Conservation (phyloP, 2,888 invertebrate species). For the Apoderus coryli region DNA sequence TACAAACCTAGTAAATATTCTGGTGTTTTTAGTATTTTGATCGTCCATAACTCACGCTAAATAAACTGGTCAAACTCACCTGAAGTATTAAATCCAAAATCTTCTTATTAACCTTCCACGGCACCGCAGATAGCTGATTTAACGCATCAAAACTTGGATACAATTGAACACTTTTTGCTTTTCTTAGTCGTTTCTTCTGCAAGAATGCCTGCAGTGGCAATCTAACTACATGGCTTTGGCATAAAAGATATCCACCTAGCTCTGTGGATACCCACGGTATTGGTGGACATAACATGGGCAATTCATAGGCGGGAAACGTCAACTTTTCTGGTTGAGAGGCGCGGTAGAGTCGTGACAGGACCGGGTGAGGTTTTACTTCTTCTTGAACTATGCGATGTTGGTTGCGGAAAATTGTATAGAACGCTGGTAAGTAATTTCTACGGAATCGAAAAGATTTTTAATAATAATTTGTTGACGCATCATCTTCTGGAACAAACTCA, state of each 20-base stretch:
- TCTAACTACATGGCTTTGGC: conserved; percentile 31
- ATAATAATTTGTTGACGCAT: background rate
- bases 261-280: conserved; percentile 62
- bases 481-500: too few species aligned
- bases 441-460: background rate
- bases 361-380: conserved; percentile 76
- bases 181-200: conserved; percentile 48
- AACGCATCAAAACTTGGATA: conserved; percentile 81
- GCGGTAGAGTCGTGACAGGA: conserved; percentile 51
- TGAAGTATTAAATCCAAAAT: conserved; percentile 36
- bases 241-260: conserved; percentile 63
- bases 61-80: too few species aligned
- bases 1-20: too few species aligned
- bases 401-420: conserved; percentile 63
- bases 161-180: conserved; percentile 42
- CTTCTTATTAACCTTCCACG: conserved; percentile 80
- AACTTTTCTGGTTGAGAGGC: conserved; percentile 53
- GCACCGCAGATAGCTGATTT: conserved; percentile 81
- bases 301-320: conserved; percentile 52
- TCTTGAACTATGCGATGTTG: conserved; percentile 49
- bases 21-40: too few species aligned
- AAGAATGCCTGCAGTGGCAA: conserved; percentile 45
- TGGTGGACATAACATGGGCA: conserved; percentile 74
- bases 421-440: conserved; percentile 58
- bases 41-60: too few species aligned